Conservation (phyloP, 2,113 vertebrate genomes). For the Callionymus lyra region DNA sequence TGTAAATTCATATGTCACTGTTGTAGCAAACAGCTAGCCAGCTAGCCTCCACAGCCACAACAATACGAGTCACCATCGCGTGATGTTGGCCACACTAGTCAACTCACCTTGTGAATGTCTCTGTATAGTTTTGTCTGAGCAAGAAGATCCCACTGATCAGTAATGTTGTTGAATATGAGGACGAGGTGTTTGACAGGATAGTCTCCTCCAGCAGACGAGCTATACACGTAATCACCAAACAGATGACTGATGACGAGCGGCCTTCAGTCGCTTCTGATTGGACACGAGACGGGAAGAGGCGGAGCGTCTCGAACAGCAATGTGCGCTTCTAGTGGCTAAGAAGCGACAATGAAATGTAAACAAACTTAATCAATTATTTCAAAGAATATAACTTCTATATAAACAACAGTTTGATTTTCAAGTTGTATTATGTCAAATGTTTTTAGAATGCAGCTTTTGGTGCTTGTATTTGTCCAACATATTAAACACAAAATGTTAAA, state of each 20-base stretch:
- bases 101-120: conserved; percentile 36
- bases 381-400: too few species aligned
- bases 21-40: conserved; percentile 18
- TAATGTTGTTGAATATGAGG: neutral
- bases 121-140: too few species aligned
- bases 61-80: conserved; percentile 25
- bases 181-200: conserved; percentile 30
- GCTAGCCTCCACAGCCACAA: conserved; percentile 21
- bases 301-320: neutral
- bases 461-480: too few species aligned
- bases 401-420: too few species aligned
- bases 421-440: too few species aligned
- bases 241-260: conserved; percentile 34
- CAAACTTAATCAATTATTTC: too few species aligned
- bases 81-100: conserved; percentile 18
- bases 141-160: neutral
- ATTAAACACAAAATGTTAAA: too few species aligned
- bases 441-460: too few species aligned
- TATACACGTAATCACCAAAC: conserved; percentile 56
- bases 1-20: neutral
- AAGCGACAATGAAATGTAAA: neutral
- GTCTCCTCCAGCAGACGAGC: conserved; percentile 25
- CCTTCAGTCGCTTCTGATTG: conserved; percentile 19
- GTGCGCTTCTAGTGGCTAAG: neutral
- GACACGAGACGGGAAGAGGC: conserved; percentile 1